Percentiles rank a stretch among this genome's conserved stretches.
phyloP scores from a whole-genome alignment of 2,888 invertebrate genomes.

The Zonitis immaculata region DNA sequence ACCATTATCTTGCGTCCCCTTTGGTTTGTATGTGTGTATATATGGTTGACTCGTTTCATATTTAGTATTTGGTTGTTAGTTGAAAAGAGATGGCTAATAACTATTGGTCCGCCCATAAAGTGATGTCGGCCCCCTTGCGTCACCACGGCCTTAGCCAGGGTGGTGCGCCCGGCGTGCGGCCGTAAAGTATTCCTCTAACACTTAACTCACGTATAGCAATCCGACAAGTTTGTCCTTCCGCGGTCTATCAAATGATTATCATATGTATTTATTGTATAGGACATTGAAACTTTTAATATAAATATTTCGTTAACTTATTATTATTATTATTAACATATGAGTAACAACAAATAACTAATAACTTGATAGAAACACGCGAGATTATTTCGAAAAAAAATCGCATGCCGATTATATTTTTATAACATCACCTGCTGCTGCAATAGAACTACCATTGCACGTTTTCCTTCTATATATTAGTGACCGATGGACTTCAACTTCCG shows the following conservation, averaged over 20 bases:
- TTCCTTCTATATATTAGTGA: slow-evolving; percentile 39
- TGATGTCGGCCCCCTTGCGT: slow-evolving; percentile 39
- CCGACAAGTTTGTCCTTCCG: slow-evolving; percentile 47
- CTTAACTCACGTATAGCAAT: slow-evolving; percentile 51
- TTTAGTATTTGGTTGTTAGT: slow-evolving; percentile 6
- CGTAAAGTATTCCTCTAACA: slow-evolving; percentile 51
- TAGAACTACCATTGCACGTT: slow-evolving; percentile 9
- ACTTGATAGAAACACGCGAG: slow-evolving; percentile 11
- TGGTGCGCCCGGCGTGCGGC: slow-evolving; percentile 45
- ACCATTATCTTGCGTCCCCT: slow-evolving; percentile 51
- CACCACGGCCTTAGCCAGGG: slow-evolving; percentile 39
- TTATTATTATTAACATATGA: too few relatives aligned
- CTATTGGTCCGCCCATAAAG: slow-evolving; percentile 52
- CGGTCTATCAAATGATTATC: slow-evolving; percentile 5
- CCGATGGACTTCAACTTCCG: slow-evolving; percentile 48
- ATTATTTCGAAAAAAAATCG: background rate
- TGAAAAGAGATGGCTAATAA: slow-evolving; percentile 46
- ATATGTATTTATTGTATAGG: slow-evolving; percentile 10
- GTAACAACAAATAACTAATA: too few relatives aligned
- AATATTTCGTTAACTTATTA: too few relatives aligned
- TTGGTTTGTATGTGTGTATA: too few relatives aligned
- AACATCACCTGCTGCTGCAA: background rate
- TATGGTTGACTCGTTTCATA: slow-evolving; percentile 35
- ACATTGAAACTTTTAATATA: slow-evolving; percentile 5
- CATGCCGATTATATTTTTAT: background rate